phyloP scores from a whole-genome alignment of 2,888 invertebrate species.

The Ophion obscuratus region DNA sequence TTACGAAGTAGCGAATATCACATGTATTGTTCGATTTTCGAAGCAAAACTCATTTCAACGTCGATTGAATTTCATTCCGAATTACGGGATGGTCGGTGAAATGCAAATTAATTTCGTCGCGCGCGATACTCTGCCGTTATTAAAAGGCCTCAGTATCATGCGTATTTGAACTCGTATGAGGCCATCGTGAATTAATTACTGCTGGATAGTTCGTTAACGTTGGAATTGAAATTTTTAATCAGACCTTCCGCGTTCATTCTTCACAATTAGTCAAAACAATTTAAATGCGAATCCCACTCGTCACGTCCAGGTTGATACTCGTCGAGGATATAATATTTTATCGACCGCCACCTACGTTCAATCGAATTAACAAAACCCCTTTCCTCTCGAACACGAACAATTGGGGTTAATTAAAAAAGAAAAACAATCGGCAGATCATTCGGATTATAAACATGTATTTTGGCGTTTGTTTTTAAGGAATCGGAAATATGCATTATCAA shows the following conservation, averaged over 20 bases:
- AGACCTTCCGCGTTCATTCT: conserved; percentile 22
- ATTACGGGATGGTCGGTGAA: not conserved
- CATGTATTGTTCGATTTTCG: not conserved
- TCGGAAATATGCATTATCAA: too few species aligned
- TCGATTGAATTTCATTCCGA: not conserved
- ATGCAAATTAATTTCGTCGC: not conserved
- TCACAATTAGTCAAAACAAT: conserved; percentile 37
- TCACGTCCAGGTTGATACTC: conserved; percentile 9
- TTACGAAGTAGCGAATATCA: not conserved
- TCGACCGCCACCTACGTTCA: not conserved
- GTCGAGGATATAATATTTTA: not conserved
- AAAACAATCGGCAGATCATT: not conserved
- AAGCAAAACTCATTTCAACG: not conserved
- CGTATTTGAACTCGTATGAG: not conserved
- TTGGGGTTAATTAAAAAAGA: conserved; percentile 20
- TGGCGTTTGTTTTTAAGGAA: too few species aligned
- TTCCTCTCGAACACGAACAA: not conserved
- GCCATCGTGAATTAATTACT: conserved; percentile 32
- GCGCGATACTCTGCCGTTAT: not conserved
- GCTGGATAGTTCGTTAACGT: conserved; percentile 35
- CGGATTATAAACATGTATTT: not conserved
- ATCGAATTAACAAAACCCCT: conserved; percentile 10
- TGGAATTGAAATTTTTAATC: conserved; percentile 55
- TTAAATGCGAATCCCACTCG: conserved; percentile 42
- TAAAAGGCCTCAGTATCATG: not conserved